A percentile compares a stretch with the other conserved stretches of the same genome.
Evolutionary conservation across 2,888 invertebrate genomes (phyloP).

Genomic region (Troides helena): DNA sequence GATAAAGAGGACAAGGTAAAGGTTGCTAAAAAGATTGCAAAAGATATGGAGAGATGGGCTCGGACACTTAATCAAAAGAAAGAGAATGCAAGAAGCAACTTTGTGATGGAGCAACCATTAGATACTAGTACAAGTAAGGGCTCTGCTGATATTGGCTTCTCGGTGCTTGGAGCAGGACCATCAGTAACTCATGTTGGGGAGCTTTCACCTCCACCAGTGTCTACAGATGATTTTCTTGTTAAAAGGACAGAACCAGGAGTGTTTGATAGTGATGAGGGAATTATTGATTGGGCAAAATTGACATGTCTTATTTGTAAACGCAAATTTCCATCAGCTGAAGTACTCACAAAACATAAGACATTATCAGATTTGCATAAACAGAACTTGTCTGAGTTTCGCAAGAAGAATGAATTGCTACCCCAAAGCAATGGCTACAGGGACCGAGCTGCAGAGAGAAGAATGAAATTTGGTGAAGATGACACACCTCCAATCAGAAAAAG

Average conservation of each 20-base stretch:
- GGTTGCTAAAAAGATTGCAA: constrained; percentile 98
- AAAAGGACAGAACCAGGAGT: constrained; percentile 75
- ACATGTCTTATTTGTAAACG: constrained; percentile 97
- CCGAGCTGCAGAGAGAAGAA: constrained; percentile 95
- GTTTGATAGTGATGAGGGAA: constrained; percentile 85
- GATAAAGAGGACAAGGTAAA: constrained; percentile 96
- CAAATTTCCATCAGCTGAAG: constrained; percentile 94
- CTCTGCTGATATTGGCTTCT: constrained; percentile 95
- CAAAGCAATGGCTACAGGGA: constrained; percentile 87
- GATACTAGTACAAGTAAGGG: constrained; percentile 81
- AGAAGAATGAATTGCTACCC: constrained; percentile 59
- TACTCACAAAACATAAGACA: constrained; percentile 93
- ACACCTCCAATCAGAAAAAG: constrained; percentile 75
- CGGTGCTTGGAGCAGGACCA: constrained; percentile 89
- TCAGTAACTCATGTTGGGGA: constrained; percentile 64
- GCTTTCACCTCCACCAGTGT: constrained; percentile 56
- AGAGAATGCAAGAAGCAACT: constrained; percentile 80
- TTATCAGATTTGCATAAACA: constrained; percentile 97
- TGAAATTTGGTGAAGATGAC: constrained; percentile 95
- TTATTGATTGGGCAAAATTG: constrained; percentile 93
- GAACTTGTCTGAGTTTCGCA: constrained; percentile 83
- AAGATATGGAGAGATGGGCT: constrained; percentile 94
- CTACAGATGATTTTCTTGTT: constrained; percentile 62
- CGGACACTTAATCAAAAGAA: constrained; percentile 98
- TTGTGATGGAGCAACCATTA: constrained; percentile 70